Percentiles rank a stretch among this genome's conserved stretches.
phyloP scores from a whole-genome alignment of 2,888 invertebrate genomes.

The Leucoma salicis region DNA sequence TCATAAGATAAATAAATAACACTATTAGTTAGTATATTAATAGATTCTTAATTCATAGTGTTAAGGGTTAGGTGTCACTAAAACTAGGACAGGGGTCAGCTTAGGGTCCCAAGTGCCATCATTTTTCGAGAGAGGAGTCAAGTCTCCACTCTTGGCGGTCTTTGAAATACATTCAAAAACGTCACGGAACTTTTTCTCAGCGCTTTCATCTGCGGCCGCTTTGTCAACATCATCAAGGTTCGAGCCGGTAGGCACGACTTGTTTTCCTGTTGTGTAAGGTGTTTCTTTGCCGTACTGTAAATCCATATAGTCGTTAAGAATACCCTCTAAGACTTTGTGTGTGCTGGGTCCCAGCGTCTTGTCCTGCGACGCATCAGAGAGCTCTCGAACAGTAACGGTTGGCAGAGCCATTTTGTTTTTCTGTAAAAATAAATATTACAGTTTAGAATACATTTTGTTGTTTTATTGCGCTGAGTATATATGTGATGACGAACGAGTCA shows the following conservation, averaged over 20 bases:
- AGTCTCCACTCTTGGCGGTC: slow-evolving; percentile 56
- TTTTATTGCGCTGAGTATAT: no score
- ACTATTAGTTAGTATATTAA: slow-evolving; percentile 7
- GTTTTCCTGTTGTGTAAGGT: slow-evolving; percentile 68
- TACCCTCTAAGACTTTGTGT: slow-evolving; percentile 60
- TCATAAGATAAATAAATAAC: slow-evolving; percentile 17
- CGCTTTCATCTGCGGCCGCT: slow-evolving; percentile 44
- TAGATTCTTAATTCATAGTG: slow-evolving; percentile 21
- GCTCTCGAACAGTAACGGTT: slow-evolving; percentile 54
- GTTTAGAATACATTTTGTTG: background rate
- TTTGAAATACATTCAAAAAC: slow-evolving; percentile 59
- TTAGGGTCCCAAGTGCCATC: slow-evolving; percentile 66
- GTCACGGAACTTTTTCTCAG: slow-evolving; percentile 53
- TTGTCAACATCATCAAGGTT: slow-evolving; percentile 55
- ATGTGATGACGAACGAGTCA: no score
- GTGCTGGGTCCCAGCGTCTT: slow-evolving; percentile 44
- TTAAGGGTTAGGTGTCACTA: slow-evolving; percentile 54
- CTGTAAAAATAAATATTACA: slow-evolving; percentile 3
- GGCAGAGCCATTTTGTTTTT: slow-evolving; percentile 50
- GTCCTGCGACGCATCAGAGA: slow-evolving; percentile 53
- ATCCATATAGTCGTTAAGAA: slow-evolving; percentile 72
- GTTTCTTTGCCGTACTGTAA: slow-evolving; percentile 64
- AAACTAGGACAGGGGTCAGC: slow-evolving; percentile 59
- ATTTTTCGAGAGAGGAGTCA: slow-evolving; percentile 51
- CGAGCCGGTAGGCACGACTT: slow-evolving; percentile 53